Base-by-base conservation (phyloP, 2,113 vertebrate species). In the Bungarus multicinctus region DNA sequence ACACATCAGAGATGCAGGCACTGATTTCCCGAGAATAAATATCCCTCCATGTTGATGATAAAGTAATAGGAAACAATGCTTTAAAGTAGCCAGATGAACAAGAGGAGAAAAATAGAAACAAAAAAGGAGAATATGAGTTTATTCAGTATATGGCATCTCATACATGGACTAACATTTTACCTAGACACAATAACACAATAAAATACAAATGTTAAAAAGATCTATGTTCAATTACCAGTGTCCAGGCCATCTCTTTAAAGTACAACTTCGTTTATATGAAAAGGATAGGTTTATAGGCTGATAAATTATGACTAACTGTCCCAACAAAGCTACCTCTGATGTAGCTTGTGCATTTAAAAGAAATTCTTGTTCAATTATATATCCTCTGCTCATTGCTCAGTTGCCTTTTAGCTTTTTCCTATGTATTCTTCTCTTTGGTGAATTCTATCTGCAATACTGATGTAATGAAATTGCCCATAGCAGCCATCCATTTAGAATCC, bases 1-100 rank as follows among this genome's bases (percentile, higher is more conserved):
- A 55, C 20, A 85, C 58, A 22, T 55, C 95, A 93, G 90, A 89
- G 0, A 94, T 86, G 0, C 0, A 6, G 0, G 1, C 58, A 39
- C 11, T 43, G 34, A 52, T 89, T 90, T 60, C 74, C 55, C 3
- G 2, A 39, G 43, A 89, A 89, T 52, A 57, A 52, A 93, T n/a
- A 47, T 18, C 20, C 52, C 25, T 50, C 22, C 54, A 58, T 60
- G 50, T 54, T 60, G 55, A 52, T 39, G 43, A 54, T 85, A 86
- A 60, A 34, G 18, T 16, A 50, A 47, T 45, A 58, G 30, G 34
- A 22, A n/a, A 91, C 85, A 34, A 57, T 91, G 81, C 16, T 34
- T 90, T 90, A 90, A 74, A 74, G 10, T 11, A 90, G 47, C 39
- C 27, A 43, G n/a, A 39, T 81, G 30, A 81, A 69, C 6, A 25